Evolutionary conservation across 2,888 invertebrate species (phyloP).

Genomic region (Pheosia tremula): DNA sequence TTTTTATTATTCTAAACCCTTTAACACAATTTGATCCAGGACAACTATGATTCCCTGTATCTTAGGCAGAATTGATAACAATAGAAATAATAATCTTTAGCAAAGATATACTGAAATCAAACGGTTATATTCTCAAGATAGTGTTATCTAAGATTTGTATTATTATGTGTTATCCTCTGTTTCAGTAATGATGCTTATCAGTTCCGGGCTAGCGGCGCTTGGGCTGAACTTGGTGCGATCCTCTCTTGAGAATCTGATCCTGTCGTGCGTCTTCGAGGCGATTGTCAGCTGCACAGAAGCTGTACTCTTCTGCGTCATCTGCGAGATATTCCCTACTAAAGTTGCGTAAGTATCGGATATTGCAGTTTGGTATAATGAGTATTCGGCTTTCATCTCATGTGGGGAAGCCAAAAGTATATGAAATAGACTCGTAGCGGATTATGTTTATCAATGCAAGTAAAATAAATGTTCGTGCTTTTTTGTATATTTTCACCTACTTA

Average conservation of each 20-base stretch:
- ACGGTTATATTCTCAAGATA: too few species aligned
- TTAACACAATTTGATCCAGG: too few species aligned
- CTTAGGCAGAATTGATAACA: too few species aligned
- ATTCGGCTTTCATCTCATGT: neutral
- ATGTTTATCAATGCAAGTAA: too few species aligned
- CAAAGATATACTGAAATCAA: too few species aligned
- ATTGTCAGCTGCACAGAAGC: conserved; percentile 86
- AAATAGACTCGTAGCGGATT: too few species aligned
- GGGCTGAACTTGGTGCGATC: conserved; percentile 83
- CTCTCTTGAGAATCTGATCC: conserved; percentile 78
- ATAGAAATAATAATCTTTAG: too few species aligned
- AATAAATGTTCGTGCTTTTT: too few species aligned
- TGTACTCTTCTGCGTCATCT: conserved; percentile 85
- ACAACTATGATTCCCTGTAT: too few species aligned
- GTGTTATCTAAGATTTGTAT: neutral
- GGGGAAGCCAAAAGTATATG: too few species aligned
- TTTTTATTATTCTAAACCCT: too few species aligned
- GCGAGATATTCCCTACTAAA: conserved; percentile 85
- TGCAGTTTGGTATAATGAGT: neutral
- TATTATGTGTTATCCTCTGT: conserved; percentile 17
- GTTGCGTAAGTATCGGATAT: conserved; percentile 68
- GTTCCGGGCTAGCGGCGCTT: conserved; percentile 81
- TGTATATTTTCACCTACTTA: too few species aligned
- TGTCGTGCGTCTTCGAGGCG: conserved; percentile 85
- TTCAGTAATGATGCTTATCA: conserved; percentile 83